Evolutionary conservation across 1,140 invertebrate genomes (phyloP).

Genomic region (Drosophila pallidifrons): DNA sequence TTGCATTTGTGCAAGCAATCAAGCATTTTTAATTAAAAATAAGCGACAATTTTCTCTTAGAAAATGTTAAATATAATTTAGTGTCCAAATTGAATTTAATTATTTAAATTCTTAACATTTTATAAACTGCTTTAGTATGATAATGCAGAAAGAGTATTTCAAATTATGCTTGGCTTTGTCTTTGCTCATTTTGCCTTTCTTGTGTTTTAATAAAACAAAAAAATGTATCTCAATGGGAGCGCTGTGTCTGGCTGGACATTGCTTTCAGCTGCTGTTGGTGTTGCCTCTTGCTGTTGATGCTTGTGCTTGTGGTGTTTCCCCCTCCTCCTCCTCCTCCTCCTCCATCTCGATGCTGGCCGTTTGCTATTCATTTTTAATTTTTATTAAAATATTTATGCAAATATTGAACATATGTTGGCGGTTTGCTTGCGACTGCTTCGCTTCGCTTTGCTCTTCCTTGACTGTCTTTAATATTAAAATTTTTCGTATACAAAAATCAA

Average conservation of each 20-base stretch:
- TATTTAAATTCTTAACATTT: too few species aligned
- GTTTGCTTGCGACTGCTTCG: conserved; percentile 33
- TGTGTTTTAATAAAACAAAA: conserved; percentile 36
- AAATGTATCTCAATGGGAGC: conserved; percentile 34
- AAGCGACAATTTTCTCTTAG: too few species aligned
- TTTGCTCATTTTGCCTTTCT: conserved; percentile 28
- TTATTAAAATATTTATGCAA: conserved; percentile 84
- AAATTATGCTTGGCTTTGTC: not conserved
- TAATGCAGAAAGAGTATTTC: conserved; percentile 36
- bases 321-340: not conserved
- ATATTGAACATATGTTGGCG: conserved; percentile 77
- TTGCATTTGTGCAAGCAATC: not conserved
- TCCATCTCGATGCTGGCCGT: conserved; percentile 30
- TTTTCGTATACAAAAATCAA: conserved; percentile 63
- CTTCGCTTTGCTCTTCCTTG: conserved; percentile 12
- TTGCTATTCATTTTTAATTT: conserved; percentile 80
- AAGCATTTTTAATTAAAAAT: not conserved
- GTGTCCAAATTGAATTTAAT: not conserved
- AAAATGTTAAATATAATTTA: too few species aligned
- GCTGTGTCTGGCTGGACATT: conserved; percentile 32
- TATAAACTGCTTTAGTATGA: too few species aligned
- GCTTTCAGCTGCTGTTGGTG: not conserved
- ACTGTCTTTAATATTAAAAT: conserved; percentile 64
- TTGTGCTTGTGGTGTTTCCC: conserved; percentile 14
- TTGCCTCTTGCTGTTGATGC: conserved; percentile 14